Base-by-base conservation (phyloP, 2,113 vertebrate species). In the Lophura nycthemera region DNA sequence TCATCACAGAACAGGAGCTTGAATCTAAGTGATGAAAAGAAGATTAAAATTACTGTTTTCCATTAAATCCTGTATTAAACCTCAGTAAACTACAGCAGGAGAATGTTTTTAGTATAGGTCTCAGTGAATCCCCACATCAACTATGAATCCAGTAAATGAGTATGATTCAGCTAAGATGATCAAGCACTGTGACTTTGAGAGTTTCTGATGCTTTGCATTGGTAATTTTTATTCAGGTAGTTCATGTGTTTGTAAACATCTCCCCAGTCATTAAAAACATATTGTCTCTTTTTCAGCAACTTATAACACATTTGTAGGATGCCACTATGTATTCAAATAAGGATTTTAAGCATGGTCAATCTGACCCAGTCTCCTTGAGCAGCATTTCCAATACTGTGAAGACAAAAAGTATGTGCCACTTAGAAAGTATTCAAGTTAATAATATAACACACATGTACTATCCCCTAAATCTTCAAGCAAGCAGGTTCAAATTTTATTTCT, bases 191-290 rank as follows among this genome's bases (percentile, higher is more conserved):
- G 43, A 54, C 81, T 81, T 74, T 65, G 52, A 54, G 76, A 86
- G 56, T 65, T 88, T 88, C 66, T 84, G 57, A n/a, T 63, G 47
- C 27, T 89, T 66, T 75, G 18, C 70, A 20, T n/a, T 81, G 40
- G 32, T 60, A 74, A 45, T 45, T 96, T 85, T 91, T 57, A 81
- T 61, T 47, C 65, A 71, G 56, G 61, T 86, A 71, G 92, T 86
- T 43, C 15, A 72, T 4, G 0, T 80, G 64, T 92, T 95, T 90
- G 47, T 87, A 91, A 97, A 94, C 86, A 86, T 86, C 84, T 90
- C 65, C 83, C 30, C 61, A 69, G 21, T 24, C 52, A 78, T 82
- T 67, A 86, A 84, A 96, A 96, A n/a, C 66, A 95, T 36, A 61
- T 88, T 91, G 56, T 56, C n/a, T 89, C 47, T 83, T 87, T 87